phyloP scores from a whole-genome alignment of 2,888 invertebrate species.

The Eristalis tenax region DNA sequence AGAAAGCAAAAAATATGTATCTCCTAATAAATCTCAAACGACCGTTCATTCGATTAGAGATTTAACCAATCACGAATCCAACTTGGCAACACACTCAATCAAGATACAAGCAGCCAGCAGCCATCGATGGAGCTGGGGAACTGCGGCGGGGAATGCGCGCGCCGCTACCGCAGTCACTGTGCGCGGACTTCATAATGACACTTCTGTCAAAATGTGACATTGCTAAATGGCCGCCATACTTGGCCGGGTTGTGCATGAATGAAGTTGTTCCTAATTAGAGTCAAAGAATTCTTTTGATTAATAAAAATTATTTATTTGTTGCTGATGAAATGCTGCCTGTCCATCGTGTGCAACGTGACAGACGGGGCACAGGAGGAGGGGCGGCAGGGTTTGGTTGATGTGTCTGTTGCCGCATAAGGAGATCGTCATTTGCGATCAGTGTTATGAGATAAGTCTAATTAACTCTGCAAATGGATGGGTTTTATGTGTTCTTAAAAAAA shows the following conservation, averaged over 20 bases:
- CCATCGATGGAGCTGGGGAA: neutral
- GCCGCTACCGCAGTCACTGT: neutral
- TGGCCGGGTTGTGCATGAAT: constrained; percentile 52
- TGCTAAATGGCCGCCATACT: constrained; percentile 60
- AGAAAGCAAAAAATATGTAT: constrained; percentile 14
- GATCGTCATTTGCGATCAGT: constrained; percentile 20
- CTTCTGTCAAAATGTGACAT: constrained; percentile 34
- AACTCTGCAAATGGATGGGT: constrained; percentile 21
- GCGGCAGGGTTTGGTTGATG: neutral
- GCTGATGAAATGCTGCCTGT: constrained; percentile 5
- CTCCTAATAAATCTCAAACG: constrained; percentile 40
- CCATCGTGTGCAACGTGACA: neutral
- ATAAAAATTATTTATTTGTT: constrained; percentile 12
- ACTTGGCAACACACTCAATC: constrained; percentile 49
- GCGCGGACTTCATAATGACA: constrained; percentile 49
- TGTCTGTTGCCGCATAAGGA: constrained; percentile 20
- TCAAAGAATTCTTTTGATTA: constrained; percentile 28
- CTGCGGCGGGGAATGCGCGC: neutral
- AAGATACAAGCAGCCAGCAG: neutral
- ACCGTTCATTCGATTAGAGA: constrained; percentile 25
- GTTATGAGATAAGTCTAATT: constrained; percentile 32
- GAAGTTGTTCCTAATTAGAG: constrained; percentile 67
- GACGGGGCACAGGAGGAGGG: too few species aligned
- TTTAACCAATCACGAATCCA: constrained; percentile 38
- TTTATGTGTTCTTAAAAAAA: constrained; percentile 8